A percentile compares a stretch with the other conserved stretches of the same genome.
Evolutionary conservation across 2,113 vertebrate genomes (phyloP).

Genomic region (Arenaria interpres): DNA sequence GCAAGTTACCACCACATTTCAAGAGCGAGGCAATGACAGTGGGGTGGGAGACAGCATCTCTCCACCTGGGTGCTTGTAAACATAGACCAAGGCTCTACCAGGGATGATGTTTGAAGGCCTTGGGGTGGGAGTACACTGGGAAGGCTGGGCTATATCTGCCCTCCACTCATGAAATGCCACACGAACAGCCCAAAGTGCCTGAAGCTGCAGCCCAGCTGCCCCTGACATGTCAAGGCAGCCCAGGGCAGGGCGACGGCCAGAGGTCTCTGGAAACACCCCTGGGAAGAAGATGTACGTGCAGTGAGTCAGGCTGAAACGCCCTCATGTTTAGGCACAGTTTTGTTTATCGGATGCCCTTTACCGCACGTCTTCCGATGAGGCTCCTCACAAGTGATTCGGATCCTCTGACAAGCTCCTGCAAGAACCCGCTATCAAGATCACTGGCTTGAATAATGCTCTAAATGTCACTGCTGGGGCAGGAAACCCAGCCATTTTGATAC

Average conservation of each 20-base stretch:
- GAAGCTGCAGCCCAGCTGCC: neutral
- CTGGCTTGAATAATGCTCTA: neutral
- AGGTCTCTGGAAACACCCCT: neutral
- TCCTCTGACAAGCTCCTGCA: neutral
- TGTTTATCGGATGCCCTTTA: neutral
- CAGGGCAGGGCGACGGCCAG: neutral
- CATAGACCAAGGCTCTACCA: neutral
- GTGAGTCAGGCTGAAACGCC: neutral
- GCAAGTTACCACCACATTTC: neutral
- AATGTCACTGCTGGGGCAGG: constrained; percentile 44
- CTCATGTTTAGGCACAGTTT: neutral
- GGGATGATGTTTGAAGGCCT: neutral
- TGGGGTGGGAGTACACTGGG: neutral
- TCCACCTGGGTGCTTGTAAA: neutral
- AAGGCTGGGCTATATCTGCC: neutral
- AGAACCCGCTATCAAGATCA: neutral
- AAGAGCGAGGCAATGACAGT: accelerated
- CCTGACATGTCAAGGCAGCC: accelerated
- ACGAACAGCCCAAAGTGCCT: neutral
- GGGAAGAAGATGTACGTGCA: neutral
- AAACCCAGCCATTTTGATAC: constrained; percentile 8
- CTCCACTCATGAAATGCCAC: neutral
- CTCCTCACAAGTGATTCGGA: neutral
- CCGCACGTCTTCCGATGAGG: accelerated
- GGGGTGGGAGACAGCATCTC: neutral